Conservation (phyloP, 2,113 vertebrate species). For the Scalopus aquaticus region DNA sequence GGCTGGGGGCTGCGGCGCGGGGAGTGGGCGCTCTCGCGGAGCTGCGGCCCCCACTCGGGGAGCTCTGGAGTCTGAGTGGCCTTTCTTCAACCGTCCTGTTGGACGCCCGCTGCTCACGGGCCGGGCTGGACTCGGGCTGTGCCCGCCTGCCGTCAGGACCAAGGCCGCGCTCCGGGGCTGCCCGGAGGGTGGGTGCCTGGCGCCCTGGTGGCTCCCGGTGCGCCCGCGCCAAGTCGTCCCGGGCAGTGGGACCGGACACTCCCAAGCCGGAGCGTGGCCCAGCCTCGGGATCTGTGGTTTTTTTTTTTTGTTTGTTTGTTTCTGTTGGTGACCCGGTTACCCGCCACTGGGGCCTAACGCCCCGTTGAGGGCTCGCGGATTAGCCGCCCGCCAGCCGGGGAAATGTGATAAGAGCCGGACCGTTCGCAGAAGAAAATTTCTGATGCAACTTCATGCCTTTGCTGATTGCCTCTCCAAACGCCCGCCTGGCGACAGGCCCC, state of each 20-base stretch:
- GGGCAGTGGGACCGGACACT: slow-evolving; percentile 28
- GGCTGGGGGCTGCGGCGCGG: slow-evolving; percentile 44
- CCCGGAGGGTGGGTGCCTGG: neutral
- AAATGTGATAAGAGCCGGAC: slow-evolving; percentile 69
- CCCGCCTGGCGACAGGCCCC: slow-evolving; percentile 20
- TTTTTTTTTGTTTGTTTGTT: neutral
- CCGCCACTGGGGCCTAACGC: slow-evolving; percentile 57
- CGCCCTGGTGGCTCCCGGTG: neutral
- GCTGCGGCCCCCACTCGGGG: neutral
- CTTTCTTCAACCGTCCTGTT: slow-evolving; percentile 26
- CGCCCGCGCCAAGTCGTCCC: neutral
- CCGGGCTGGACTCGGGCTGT: neutral
- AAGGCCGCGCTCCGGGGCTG: neutral
- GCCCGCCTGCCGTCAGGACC: neutral
- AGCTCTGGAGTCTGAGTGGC: neutral
- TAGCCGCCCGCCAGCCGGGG: slow-evolving; percentile 60
- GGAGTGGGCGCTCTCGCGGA: neutral
- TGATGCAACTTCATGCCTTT: slow-evolving; percentile 69
- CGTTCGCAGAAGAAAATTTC: slow-evolving; percentile 67
- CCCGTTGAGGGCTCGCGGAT: slow-evolving; percentile 33
- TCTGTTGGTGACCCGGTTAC: neutral
- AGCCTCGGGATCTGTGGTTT: neutral
- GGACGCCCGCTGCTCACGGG: neutral
- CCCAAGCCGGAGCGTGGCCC: neutral
- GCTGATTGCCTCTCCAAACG: slow-evolving; percentile 38